Conservation (phyloP, 2,797 vertebrate genomes). For the Microctenopoma steveboyesi region DNA sequence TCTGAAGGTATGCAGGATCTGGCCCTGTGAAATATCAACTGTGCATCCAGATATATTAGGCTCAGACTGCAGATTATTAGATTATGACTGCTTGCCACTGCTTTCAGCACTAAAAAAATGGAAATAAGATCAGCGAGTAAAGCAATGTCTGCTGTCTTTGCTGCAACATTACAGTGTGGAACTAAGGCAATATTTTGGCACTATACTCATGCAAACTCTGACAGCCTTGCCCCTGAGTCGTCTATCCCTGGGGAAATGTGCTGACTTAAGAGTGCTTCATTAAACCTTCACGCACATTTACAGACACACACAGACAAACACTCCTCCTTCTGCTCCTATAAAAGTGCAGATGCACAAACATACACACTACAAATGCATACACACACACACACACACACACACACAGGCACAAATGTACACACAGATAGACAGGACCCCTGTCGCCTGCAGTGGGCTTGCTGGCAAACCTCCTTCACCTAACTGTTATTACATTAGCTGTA, state of each 20-base stretch:
- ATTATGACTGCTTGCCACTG: too few species aligned
- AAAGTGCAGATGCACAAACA: constrained; percentile 59
- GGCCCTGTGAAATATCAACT: constrained; percentile 68
- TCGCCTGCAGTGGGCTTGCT: constrained; percentile 57
- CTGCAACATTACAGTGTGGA: constrained; percentile 52
- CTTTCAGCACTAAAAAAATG: constrained; percentile 1
- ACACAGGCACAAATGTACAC: constrained; percentile 24
- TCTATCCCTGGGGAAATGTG: constrained; percentile 62
- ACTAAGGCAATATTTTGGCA: constrained; percentile 54
- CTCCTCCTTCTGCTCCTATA: constrained; percentile 6
- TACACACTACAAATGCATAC: constrained; percentile 35
- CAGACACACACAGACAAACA: constrained; percentile 23
- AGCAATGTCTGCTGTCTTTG: constrained; percentile 50
- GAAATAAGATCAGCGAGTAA: constrained; percentile 37
- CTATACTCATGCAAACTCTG: constrained; percentile 54
- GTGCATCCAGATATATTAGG: constrained; percentile 50
- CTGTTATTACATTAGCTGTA: constrained; percentile 61
- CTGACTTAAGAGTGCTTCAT: constrained; percentile 73
- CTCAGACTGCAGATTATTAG: constrained; percentile 16
- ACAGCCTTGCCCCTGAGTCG: constrained; percentile 52
- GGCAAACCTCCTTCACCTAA: constrained; percentile 59
- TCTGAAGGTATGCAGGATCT: constrained; percentile 56
- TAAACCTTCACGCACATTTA: constrained; percentile 58
- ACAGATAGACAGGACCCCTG: constrained; percentile 38
- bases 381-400: constrained; percentile 36